Percentiles rank a stretch among this genome's conserved stretches.
phyloP scores from a whole-genome alignment of 2,888 invertebrate species.

The Hydroisotoma schaefferi region DNA sequence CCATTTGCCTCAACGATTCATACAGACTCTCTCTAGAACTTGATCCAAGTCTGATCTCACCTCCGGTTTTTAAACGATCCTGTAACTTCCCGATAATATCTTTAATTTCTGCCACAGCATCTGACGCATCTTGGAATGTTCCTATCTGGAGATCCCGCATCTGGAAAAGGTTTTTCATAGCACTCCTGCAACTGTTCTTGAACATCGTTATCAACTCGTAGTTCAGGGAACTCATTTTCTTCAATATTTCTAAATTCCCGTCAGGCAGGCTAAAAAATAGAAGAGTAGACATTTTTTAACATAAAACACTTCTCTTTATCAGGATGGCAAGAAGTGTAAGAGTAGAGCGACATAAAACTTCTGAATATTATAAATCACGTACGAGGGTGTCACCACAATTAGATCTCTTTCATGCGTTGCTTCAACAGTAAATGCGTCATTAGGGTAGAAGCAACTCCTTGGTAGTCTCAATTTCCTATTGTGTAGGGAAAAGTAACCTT shows the following conservation, averaged over 20 bases:
- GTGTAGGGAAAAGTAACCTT: neutral
- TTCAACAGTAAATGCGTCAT: slow-evolving; percentile 39
- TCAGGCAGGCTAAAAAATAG: slow-evolving; percentile 45
- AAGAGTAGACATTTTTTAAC: too few species aligned
- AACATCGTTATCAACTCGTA: slow-evolving; percentile 42
- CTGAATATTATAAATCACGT: too few species aligned
- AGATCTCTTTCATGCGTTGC: slow-evolving; percentile 32
- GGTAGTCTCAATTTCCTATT: slow-evolving; percentile 40
- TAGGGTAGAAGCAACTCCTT: slow-evolving; percentile 41
- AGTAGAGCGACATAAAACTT: too few species aligned
- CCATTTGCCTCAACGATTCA: neutral
- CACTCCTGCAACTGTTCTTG: slow-evolving; percentile 37
- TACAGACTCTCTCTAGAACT: slow-evolving; percentile 22
- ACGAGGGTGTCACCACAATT: slow-evolving; percentile 40
- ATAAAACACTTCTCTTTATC: too few species aligned
- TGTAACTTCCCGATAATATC: slow-evolving; percentile 33
- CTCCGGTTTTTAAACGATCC: slow-evolving; percentile 19
- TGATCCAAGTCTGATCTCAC: slow-evolving; percentile 25
- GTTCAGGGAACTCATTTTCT: slow-evolving; percentile 33
- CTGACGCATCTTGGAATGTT: slow-evolving; percentile 33
- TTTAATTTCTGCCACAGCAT: slow-evolving; percentile 36
- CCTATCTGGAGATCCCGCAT: slow-evolving; percentile 42
- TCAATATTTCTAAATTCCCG: slow-evolving; percentile 40
- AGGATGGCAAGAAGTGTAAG: too few species aligned
- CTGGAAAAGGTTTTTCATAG: slow-evolving; percentile 40